phyloP scores from a whole-genome alignment of 2,113 vertebrate genomes.

The Mastomys natalensis region DNA sequence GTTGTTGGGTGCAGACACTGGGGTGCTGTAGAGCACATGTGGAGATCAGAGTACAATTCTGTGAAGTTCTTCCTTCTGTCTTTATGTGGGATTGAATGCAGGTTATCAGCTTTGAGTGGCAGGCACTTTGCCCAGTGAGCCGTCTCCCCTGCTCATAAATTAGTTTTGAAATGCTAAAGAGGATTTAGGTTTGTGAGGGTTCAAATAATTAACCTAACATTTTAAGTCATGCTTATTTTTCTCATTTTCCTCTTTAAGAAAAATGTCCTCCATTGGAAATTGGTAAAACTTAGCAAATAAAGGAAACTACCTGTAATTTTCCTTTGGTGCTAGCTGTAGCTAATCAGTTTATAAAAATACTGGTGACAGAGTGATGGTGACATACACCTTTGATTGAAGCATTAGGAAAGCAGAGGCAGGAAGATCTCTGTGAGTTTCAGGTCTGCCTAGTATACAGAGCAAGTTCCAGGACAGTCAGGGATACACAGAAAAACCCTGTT shows the following conservation, averaged over 20 bases:
- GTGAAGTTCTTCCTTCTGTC: background rate
- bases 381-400: too few relatives aligned
- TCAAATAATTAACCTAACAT: constrained; percentile 21
- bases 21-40: background rate
- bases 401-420: too few relatives aligned
- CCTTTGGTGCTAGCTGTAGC: constrained; percentile 8
- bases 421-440: too few relatives aligned
- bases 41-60: background rate
- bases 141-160: background rate
- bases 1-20: background rate
- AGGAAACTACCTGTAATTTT: background rate
- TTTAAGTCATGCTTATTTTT: constrained; percentile 29
- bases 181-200: background rate
- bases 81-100: too few relatives aligned
- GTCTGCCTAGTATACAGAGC: too few relatives aligned
- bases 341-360: background rate
- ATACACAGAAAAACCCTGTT: too few relatives aligned
- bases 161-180: background rate
- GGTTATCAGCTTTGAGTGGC: background rate
- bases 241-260: constrained; percentile 12
- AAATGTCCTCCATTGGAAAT: background rate
- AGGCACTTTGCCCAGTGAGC: background rate
- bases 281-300: constrained; percentile 17
- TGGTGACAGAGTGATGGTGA: too few relatives aligned
- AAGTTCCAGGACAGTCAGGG: too few relatives aligned